Conservation (phyloP, 2,888 invertebrate genomes). For the Sericinus montela region DNA sequence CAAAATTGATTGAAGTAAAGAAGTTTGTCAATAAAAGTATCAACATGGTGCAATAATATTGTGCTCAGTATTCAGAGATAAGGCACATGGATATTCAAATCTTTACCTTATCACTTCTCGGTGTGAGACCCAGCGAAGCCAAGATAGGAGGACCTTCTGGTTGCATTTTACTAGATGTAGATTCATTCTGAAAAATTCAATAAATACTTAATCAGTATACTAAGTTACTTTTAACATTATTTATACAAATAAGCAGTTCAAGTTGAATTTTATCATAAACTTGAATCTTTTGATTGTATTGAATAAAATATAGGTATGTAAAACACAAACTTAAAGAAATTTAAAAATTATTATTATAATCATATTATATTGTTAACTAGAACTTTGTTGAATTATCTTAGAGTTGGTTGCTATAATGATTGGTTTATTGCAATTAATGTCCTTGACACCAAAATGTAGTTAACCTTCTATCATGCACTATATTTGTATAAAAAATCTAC, state of each 20-base stretch:
- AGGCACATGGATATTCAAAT: slow-evolving; percentile 37
- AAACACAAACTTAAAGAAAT: too few relatives aligned
- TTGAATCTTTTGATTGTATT: too few relatives aligned
- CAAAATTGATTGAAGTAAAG: slow-evolving; percentile 7
- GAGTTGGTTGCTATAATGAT: too few relatives aligned
- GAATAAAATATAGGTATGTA: too few relatives aligned
- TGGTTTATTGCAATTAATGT: slow-evolving; percentile 37
- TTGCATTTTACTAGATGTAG: slow-evolving; percentile 52
- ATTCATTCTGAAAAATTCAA: slow-evolving; percentile 51
- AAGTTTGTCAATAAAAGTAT: slow-evolving; percentile 38
- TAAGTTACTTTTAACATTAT: too few relatives aligned
- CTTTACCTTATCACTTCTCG: slow-evolving; percentile 76
- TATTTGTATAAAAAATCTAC: slow-evolving; percentile 12
- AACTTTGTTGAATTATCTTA: too few relatives aligned
- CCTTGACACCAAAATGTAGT: slow-evolving; percentile 55
- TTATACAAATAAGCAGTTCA: too few relatives aligned
- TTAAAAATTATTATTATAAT: too few relatives aligned
- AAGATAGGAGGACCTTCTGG: slow-evolving; percentile 75
- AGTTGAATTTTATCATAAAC: too few relatives aligned
- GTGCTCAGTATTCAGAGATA: slow-evolving; percentile 29
- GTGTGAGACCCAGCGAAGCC: slow-evolving; percentile 74
- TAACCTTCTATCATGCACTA: background rate
- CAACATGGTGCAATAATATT: background rate
- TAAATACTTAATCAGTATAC: too few relatives aligned
- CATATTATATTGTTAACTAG: too few relatives aligned